Conservation (phyloP, 2,888 invertebrate genomes). For the Strigamia crassipes region DNA sequence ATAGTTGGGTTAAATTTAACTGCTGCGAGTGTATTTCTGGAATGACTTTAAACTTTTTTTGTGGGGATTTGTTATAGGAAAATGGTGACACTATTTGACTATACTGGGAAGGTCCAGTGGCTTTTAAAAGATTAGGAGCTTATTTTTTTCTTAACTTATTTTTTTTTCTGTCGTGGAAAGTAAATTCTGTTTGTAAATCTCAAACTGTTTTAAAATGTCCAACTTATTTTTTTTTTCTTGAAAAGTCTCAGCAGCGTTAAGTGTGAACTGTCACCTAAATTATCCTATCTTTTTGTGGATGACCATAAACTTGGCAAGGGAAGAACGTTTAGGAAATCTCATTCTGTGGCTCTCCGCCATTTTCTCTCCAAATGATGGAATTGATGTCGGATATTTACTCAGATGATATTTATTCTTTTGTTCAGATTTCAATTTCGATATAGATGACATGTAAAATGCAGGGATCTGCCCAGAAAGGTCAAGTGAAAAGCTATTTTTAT, state of each 20-base stretch:
- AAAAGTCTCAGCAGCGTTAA: neutral
- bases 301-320: constrained; percentile 16
- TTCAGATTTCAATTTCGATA: constrained; percentile 4
- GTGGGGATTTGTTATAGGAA: neutral
- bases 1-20: constrained; percentile 15
- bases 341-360: constrained; percentile 5
- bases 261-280: constrained; percentile 21
- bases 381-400: constrained; percentile 16
- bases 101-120: neutral
- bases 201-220: constrained; percentile 15
- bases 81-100: neutral
- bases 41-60: neutral
- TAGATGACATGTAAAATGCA: neutral
- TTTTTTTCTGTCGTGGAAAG: neutral
- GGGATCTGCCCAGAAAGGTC: neutral
- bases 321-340: constrained; percentile 16
- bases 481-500: neutral
- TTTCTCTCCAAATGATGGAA: neutral
- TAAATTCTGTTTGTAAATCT: neutral
- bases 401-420: constrained; percentile 11
- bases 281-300: constrained; percentile 16
- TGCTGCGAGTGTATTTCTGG: neutral
- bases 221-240: neutral
- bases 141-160: neutral
- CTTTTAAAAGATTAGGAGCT: neutral